These are phyloP conservation scores for Gallinago paraguaiae DNA, from an alignment of 2,113 vertebrate species.

Conservation along the genomic window DNA sequence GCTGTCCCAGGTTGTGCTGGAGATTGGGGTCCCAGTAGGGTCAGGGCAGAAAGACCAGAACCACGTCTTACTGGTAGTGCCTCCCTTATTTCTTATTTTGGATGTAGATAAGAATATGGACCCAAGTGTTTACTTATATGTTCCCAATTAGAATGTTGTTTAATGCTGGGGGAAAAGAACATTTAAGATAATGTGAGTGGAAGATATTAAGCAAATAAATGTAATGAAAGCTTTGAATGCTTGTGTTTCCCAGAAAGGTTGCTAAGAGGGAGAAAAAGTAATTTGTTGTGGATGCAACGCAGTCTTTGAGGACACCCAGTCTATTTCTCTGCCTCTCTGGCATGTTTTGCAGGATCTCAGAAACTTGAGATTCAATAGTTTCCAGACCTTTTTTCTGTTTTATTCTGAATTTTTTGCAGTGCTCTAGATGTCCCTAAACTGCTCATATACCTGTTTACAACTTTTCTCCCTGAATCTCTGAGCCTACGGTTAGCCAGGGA, in stretches of 20 bases:
- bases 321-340: background rate
- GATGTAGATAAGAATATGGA: background rate
- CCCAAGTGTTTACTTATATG: background rate
- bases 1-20: background rate
- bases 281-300: background rate
- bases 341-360: background rate
- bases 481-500: background rate
- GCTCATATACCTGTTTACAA: background rate
- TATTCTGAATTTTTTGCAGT: background rate
- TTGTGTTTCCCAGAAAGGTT: background rate
- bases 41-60: background rate
- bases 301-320: background rate
- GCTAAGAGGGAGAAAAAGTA: background rate
- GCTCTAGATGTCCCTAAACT: background rate
- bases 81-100: background rate
- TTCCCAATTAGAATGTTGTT: background rate
- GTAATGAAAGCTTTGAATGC: background rate
- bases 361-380: background rate
- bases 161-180: background rate
- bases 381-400: background rate
- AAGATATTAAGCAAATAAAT: background rate
- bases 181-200: background rate
- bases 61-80: background rate
- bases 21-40: background rate
- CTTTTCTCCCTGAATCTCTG: background rate